phyloP scores from a whole-genome alignment of 2,113 vertebrate species.

The Boulengeromyrus knoepffleri region DNA sequence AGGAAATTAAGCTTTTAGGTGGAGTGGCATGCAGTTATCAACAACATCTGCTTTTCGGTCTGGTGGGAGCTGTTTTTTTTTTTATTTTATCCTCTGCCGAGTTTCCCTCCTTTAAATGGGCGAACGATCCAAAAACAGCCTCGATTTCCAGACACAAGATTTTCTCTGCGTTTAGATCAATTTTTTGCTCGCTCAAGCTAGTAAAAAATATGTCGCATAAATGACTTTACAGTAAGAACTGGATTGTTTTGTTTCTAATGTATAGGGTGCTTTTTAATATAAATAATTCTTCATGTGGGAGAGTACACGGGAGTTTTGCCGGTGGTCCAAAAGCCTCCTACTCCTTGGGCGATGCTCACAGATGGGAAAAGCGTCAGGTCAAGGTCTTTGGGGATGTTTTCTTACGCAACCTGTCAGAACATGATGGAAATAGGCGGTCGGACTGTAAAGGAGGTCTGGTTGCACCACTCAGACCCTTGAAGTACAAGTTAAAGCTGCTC shows the following conservation, averaged over 20 bases:
- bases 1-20: constrained; percentile 31
- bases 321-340: constrained; percentile 2
- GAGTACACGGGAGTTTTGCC: constrained; percentile 10
- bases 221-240: not conserved
- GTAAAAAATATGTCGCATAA: not conserved
- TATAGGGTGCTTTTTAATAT: constrained; percentile 9
- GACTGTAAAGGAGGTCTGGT: constrained; percentile 12
- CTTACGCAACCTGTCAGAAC: not conserved
- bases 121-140: not conserved
- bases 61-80: not conserved
- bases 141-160: not conserved
- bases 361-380: constrained; percentile 22
- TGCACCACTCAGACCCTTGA: not conserved
- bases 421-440: not conserved
- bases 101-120: not conserved
- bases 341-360: not conserved
- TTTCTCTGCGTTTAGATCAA: not conserved
- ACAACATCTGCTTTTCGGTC: not conserved
- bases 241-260: not conserved
- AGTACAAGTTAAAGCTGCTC: not conserved
- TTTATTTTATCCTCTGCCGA: not conserved
- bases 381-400: not conserved
- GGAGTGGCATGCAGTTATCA: constrained; percentile 24
- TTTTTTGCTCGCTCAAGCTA: not conserved
- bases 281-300: constrained; percentile 9